A percentile compares a stretch with the other conserved stretches of the same genome.
These are phyloP conservation scores for Triplophysa rosa DNA, from an alignment of 2,113 vertebrate species.

Conservation along the genomic window DNA sequence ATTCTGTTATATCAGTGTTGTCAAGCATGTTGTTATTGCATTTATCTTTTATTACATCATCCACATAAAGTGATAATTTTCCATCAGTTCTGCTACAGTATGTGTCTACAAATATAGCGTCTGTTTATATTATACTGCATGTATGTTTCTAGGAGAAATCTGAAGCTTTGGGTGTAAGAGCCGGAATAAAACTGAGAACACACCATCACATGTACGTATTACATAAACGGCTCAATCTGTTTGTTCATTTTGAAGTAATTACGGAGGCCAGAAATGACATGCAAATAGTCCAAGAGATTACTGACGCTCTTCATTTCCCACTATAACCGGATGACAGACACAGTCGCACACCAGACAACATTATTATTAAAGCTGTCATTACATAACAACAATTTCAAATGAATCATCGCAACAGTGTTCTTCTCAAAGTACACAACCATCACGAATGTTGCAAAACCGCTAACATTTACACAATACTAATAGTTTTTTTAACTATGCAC, in stretches of 20 bases:
- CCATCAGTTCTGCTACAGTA: too few species aligned
- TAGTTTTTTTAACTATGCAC: too few species aligned
- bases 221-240: not conserved
- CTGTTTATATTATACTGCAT: too few species aligned
- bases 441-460: not conserved
- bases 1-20: slow-evolving; percentile 35
- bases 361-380: slow-evolving; percentile 3
- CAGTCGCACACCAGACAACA: not conserved
- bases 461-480: not conserved
- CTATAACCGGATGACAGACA: not conserved
- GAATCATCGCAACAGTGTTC: not conserved
- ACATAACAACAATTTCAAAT: not conserved
- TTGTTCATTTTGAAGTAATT: not conserved
- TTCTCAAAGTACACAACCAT: not conserved
- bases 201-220: too few species aligned
- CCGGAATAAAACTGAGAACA: too few species aligned
- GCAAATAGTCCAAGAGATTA: not conserved
- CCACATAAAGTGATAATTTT: not conserved
- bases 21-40: not conserved
- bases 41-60: not conserved
- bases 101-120: too few species aligned
- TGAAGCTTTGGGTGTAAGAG: too few species aligned
- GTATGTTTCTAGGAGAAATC: too few species aligned
- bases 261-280: not conserved
- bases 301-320: not conserved